A percentile compares a stretch with the other conserved stretches of the same genome.
These are phyloP conservation scores for Pelvicachromis taeniatus DNA, from an alignment of 2,113 vertebrate species.

Conservation along the genomic window DNA sequence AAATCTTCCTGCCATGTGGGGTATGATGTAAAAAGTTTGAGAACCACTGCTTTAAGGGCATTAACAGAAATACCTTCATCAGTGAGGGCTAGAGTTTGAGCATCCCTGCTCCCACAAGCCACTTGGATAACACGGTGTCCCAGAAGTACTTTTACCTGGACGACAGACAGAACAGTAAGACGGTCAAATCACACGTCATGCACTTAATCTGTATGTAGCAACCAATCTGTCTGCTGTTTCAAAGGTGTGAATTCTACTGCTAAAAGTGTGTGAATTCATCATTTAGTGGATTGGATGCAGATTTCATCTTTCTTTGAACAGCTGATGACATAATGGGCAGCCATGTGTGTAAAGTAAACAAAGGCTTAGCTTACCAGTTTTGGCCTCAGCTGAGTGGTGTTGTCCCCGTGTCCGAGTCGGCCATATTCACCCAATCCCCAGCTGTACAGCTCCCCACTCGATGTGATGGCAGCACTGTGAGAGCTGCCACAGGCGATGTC, in stretches of 20 bases:
- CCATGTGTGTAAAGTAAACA: neutral
- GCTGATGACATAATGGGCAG: neutral
- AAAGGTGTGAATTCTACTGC: neutral
- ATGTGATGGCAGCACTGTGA: constrained; percentile 95
- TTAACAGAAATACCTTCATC: constrained; percentile 83
- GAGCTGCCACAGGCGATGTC: constrained; percentile 98
- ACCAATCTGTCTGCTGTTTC: neutral
- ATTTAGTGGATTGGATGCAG: neutral
- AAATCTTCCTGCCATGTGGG: too few relatives aligned
- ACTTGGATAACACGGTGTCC: constrained; percentile 96
- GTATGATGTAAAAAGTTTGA: too few relatives aligned
- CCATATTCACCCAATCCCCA: constrained; percentile 98
- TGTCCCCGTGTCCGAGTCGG: constrained; percentile 93
- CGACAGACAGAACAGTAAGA: neutral
- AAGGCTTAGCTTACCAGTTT: constrained; percentile 83
- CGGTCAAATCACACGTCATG: neutral
- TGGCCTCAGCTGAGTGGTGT: constrained; percentile 94
- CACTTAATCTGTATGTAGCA: neutral
- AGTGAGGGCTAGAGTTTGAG: constrained; percentile 93
- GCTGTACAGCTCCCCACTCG: constrained; percentile 93
- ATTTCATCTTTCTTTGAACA: neutral
- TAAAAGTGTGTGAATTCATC: neutral
- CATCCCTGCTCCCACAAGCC: constrained; percentile 95
- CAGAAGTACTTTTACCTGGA: constrained; percentile 93
- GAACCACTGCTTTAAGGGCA: neutral